phyloP scores from a whole-genome alignment of 2,113 vertebrate species.

The Gobiocypris rarus region DNA sequence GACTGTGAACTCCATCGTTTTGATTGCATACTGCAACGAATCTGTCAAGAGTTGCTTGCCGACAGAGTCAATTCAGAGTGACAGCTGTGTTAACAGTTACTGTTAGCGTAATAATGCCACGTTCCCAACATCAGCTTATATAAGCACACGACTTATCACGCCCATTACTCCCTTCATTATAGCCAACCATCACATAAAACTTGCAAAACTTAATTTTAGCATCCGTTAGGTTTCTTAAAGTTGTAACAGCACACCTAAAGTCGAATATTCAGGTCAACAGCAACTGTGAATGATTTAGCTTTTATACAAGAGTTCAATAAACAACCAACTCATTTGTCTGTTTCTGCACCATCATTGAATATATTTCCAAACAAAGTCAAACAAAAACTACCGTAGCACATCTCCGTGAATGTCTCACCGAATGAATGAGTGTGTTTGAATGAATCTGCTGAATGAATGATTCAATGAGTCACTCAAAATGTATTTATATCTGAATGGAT shows the following conservation, averaged over 20 bases:
- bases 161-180: background rate
- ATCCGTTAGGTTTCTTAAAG: background rate
- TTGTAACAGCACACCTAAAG: background rate
- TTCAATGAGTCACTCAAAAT: no score
- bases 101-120: background rate
- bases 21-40: background rate
- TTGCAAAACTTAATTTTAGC: background rate
- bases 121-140: background rate
- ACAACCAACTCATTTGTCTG: background rate
- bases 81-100: background rate
- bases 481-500: background rate
- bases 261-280: background rate
- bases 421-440: background rate
- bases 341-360: background rate
- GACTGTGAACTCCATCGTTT: background rate
- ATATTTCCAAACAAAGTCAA: background rate
- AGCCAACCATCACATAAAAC: background rate
- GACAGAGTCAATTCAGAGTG: background rate
- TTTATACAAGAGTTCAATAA: background rate
- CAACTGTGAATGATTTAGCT: background rate
- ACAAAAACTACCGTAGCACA: background rate
- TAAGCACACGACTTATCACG: background rate
- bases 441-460: background rate
- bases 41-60: background rate
- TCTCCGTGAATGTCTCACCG: background rate